Percentiles rank a stretch among this genome's conserved stretches.
These are phyloP conservation scores for Conopomorpha cramerella DNA, from an alignment of 1,140 invertebrate genomes.

Conservation along the genomic window DNA sequence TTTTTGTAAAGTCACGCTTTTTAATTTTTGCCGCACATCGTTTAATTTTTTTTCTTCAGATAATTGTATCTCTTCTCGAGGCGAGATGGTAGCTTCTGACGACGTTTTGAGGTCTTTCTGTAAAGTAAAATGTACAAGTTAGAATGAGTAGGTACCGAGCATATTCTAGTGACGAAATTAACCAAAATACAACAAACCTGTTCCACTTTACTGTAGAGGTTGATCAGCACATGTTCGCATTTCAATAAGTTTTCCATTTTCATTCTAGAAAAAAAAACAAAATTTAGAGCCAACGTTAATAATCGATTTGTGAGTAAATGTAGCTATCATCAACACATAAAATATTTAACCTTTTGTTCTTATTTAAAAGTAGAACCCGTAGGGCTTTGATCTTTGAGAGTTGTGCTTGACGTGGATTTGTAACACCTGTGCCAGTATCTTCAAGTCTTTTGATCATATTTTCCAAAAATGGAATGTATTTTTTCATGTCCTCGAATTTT, in stretches of 20 bases:
- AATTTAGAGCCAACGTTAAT: not conserved
- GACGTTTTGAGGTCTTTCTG: too few relatives aligned
- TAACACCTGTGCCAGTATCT: constrained; percentile 27
- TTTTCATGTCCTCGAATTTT: constrained; percentile 68
- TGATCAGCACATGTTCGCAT: constrained; percentile 68
- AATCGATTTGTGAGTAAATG: too few relatives aligned
- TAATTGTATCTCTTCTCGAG: too few relatives aligned
- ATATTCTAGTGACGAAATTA: too few relatives aligned
- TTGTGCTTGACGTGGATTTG: constrained; percentile 62
- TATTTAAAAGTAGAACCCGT: constrained; percentile 63
- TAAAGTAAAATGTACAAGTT: too few relatives aligned
- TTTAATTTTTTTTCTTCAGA: constrained; percentile 21
- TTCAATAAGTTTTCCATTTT: constrained; percentile 67
- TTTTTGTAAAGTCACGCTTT: constrained; percentile 18
- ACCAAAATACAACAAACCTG: too few relatives aligned
- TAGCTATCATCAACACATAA: too few relatives aligned
- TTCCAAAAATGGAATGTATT: constrained; percentile 69
- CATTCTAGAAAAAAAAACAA: constrained; percentile 57
- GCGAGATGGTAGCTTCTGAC: too few relatives aligned
- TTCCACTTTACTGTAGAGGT: constrained; percentile 66
- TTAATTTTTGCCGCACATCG: constrained; percentile 27
- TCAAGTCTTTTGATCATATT: constrained; percentile 66
- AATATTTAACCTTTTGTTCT: constrained; percentile 61
- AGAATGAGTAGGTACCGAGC: too few relatives aligned
- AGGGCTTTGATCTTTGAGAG: constrained; percentile 66